Conservation (phyloP, 2,113 vertebrate species). For the Agapornis roseicollis region DNA sequence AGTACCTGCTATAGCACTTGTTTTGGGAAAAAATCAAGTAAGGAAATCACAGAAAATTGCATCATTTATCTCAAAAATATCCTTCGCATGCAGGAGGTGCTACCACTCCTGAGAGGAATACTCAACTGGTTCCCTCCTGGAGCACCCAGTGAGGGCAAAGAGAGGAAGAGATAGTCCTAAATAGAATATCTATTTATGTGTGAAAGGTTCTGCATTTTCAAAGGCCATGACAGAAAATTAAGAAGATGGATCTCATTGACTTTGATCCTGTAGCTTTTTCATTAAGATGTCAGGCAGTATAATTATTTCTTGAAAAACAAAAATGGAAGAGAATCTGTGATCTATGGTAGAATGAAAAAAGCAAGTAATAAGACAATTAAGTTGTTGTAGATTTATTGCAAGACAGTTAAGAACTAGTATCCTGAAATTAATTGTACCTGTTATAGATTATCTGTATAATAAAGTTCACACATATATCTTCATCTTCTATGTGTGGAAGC, state of each 20-base stretch:
- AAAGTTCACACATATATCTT: not conserved
- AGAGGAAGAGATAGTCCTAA: not conserved
- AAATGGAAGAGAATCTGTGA: not conserved
- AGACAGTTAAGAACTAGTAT: not conserved
- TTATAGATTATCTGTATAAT: not conserved
- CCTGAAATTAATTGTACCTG: not conserved
- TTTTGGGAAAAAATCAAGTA: not conserved
- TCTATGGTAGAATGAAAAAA: not conserved
- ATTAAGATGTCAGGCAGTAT: not conserved
- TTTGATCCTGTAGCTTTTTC: not conserved
- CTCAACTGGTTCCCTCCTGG: not conserved
- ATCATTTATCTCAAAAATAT: not conserved
- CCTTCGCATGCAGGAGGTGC: not conserved
- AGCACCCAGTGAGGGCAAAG: not conserved
- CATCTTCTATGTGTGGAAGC: not conserved
- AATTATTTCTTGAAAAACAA: not conserved
- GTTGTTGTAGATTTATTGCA: not conserved
- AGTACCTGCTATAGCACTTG: not conserved
- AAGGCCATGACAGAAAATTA: not conserved
- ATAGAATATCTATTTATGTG: not conserved
- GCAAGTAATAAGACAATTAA: not conserved
- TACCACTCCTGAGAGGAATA: not conserved
- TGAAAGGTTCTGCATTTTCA: not conserved
- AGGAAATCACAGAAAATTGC: rapidly evolving
- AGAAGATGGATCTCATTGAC: not conserved